These are phyloP conservation scores for Porphyrio hochstetteri DNA, from an alignment of 2,113 vertebrate species.

Conservation along the genomic window DNA sequence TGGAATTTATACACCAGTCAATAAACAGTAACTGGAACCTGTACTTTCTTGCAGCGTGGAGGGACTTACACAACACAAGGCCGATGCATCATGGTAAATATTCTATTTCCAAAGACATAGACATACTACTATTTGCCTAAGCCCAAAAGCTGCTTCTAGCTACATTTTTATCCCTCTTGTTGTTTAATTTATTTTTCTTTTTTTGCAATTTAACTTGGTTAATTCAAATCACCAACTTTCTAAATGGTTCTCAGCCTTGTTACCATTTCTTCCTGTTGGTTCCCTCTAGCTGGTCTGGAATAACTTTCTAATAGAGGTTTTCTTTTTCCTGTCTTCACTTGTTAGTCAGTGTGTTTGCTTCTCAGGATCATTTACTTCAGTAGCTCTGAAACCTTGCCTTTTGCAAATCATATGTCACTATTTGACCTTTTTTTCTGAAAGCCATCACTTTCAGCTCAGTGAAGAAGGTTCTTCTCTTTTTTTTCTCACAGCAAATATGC, in stretches of 20 bases:
- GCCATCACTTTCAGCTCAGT: not conserved
- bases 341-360: not conserved
- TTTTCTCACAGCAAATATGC: not conserved
- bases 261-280: not conserved
- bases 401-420: not conserved
- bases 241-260: not conserved
- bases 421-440: not conserved
- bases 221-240: not conserved
- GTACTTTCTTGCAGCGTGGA: constrained; percentile 56
- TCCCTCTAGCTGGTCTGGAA: not conserved
- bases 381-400: not conserved
- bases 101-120: not conserved
- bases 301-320: not conserved
- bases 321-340: not conserved
- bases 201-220: not conserved
- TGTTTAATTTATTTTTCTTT: not conserved
- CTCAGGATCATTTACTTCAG: not conserved
- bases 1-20: not conserved
- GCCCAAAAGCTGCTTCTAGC: not conserved
- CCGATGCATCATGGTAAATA: constrained; percentile 53
- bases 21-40: constrained; percentile 13
- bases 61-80: constrained; percentile 49
- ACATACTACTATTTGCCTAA: not conserved
- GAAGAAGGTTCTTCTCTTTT: not conserved
- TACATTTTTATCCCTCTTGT: not conserved